Conservation (phyloP, 1,140 invertebrate species). For the Aporrectodea caliginosa region DNA sequence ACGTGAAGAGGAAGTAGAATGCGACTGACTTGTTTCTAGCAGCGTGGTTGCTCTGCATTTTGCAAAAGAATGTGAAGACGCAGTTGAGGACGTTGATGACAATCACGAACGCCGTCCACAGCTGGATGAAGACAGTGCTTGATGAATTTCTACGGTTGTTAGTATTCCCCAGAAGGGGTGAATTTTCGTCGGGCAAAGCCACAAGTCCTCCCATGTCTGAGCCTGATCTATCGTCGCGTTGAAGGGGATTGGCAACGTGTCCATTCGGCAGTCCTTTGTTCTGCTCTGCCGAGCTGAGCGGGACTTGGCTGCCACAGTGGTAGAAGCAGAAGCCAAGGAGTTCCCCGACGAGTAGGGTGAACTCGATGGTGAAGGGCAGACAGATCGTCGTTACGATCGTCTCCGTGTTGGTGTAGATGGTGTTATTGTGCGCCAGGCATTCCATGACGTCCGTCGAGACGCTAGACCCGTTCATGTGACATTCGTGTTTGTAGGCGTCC, state of each 20-base stretch:
- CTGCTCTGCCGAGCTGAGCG: too few species aligned
- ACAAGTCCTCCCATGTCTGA: too few species aligned
- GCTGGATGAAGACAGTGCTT: too few species aligned
- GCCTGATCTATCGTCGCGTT: too few species aligned
- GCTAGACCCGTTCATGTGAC: not conserved
- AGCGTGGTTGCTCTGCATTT: not conserved
- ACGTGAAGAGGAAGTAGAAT: not conserved
- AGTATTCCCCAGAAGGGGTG: too few species aligned
- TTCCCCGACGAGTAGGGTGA: conserved; percentile 13
- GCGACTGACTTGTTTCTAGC: not conserved
- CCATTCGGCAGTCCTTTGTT: too few species aligned
- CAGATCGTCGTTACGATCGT: not conserved
- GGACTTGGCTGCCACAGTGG: conserved; percentile 14
- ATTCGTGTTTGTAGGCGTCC: not conserved
- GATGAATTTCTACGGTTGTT: too few species aligned
- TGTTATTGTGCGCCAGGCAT: not conserved
- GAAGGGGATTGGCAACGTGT: too few species aligned
- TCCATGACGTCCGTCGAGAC: not conserved
- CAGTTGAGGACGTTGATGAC: not conserved
- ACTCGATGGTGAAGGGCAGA: conserved; percentile 13
- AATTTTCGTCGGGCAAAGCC: too few species aligned
- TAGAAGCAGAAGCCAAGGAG: not conserved
- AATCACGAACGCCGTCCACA: not conserved
- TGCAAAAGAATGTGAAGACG: not conserved
- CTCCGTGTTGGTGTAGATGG: not conserved